A percentile compares a stretch with the other conserved stretches of the same genome.
Evolutionary conservation across 2,113 vertebrate genomes (phyloP).

Genomic region (Sander vitreus): DNA sequence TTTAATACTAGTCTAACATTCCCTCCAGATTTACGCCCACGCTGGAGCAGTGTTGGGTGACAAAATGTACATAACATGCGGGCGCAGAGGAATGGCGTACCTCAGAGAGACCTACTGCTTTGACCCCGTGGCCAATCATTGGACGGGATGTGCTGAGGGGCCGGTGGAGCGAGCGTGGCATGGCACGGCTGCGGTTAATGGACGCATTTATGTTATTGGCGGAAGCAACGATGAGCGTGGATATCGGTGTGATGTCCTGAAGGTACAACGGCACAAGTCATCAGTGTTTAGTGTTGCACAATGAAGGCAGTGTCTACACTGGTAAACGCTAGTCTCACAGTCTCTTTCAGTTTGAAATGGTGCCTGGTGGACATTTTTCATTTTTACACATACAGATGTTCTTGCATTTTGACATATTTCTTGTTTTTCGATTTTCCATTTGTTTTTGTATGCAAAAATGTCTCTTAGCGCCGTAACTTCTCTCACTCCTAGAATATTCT

Average conservation of each 20-base stretch:
- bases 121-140: constrained; percentile 86
- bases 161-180: constrained; percentile 95
- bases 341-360: background rate
- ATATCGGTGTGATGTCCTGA: constrained; percentile 92
- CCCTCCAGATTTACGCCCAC: constrained; percentile 92
- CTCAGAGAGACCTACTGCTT: constrained; percentile 92
- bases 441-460: background rate
- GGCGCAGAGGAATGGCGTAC: constrained; percentile 90
- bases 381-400: background rate
- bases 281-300: background rate
- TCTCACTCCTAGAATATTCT: constrained; percentile 1
- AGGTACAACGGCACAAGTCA: constrained; percentile 80
- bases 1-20: background rate
- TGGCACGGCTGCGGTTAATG: constrained; percentile 88
- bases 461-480: background rate
- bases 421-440: background rate
- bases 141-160: constrained; percentile 87
- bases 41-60: constrained; percentile 89
- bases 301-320: background rate
- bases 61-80: constrained; percentile 94
- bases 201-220: constrained; percentile 91
- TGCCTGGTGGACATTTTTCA: background rate
- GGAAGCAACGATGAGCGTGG: constrained; percentile 93
- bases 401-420: background rate
- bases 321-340: no score